Conservation (phyloP, 2,797 vertebrate species). For the Allobates femoralis region DNA sequence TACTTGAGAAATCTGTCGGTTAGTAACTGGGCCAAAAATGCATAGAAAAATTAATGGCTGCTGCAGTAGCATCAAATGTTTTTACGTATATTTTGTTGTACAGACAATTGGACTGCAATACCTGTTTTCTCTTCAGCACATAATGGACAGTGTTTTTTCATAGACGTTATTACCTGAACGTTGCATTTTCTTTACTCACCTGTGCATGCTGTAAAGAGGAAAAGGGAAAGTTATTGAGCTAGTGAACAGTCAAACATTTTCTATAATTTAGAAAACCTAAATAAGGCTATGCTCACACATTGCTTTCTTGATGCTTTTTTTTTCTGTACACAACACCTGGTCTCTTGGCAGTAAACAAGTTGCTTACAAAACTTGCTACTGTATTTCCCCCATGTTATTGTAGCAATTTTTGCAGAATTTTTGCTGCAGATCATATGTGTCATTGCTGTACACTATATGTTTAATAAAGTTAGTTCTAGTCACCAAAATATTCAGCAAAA, state of each 20-base stretch:
- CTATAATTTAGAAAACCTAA: not conserved
- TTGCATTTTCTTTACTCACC: slow-evolving; percentile 33
- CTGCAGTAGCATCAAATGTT: not conserved
- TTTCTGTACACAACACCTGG: too few species aligned
- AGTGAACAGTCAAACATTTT: not conserved
- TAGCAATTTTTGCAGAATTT: too few species aligned
- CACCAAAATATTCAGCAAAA: too few species aligned
- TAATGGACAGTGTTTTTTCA: not conserved
- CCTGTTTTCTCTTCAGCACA: not conserved
- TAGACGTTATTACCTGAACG: slow-evolving; percentile 16
- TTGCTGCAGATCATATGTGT: too few species aligned
- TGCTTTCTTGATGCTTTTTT: too few species aligned
- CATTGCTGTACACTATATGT: too few species aligned
- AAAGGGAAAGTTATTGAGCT: not conserved
- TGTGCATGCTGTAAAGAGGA: slow-evolving; percentile 49
- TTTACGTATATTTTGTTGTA: not conserved
- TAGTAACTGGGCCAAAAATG: not conserved
- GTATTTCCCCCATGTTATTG: too few species aligned
- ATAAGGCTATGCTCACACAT: too few species aligned
- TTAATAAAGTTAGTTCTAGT: too few species aligned
- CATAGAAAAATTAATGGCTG: too few species aligned
- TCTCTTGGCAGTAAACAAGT: too few species aligned
- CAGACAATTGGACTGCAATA: not conserved
- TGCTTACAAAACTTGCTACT: too few species aligned
- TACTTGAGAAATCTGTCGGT: not conserved